phyloP scores from a whole-genome alignment of 2,113 vertebrate species.

The Spilogale gracilis region DNA sequence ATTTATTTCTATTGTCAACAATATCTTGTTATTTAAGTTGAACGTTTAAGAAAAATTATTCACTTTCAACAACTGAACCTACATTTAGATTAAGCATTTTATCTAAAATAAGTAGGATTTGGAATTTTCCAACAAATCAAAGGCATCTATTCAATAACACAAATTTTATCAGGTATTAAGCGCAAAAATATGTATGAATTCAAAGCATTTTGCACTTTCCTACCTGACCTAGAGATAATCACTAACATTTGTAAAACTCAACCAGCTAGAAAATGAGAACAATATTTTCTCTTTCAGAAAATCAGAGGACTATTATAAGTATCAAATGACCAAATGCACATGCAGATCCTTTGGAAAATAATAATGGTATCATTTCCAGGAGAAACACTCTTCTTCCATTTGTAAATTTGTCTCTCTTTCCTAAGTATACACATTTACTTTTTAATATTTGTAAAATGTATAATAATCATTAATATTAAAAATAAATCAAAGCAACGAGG shows the following conservation, averaged over 20 bases:
- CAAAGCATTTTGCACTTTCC: background rate
- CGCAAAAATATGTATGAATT: background rate
- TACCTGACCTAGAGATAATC: background rate
- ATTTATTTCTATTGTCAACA: background rate
- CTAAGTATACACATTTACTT: background rate
- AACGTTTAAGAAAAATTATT: background rate
- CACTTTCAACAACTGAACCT: background rate
- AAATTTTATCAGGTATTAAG: background rate
- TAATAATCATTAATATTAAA: background rate
- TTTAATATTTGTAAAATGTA: background rate
- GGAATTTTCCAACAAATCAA: background rate
- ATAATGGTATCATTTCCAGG: conserved; percentile 14
- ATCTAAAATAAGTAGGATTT: background rate
- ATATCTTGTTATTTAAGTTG: background rate
- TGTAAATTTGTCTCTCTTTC: background rate
- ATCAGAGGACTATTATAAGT: background rate
- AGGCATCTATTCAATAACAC: background rate
- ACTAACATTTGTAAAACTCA: background rate
- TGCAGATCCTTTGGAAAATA: background rate
- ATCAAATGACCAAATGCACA: background rate
- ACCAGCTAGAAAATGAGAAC: background rate
- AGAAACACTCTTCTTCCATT: background rate
- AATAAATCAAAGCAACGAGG: background rate
- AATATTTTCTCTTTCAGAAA: background rate
- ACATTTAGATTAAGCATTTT: background rate